Base-by-base conservation (phyloP, 2,888 invertebrate genomes). In the Apodemia zela region DNA sequence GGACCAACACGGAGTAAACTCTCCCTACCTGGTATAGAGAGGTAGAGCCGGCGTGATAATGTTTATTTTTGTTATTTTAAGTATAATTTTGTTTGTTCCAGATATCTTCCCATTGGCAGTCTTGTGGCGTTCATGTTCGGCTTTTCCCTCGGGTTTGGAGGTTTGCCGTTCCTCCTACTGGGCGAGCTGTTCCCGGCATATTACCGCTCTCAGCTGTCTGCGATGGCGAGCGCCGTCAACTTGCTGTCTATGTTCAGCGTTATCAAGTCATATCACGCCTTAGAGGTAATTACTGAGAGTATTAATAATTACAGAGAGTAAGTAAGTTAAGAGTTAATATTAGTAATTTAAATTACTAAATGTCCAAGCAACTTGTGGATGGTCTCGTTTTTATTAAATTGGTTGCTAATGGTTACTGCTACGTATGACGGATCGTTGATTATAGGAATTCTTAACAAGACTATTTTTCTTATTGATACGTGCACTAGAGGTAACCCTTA, bases 121-220 rank as follows among this genome's bases (percentile, higher is more conserved):
- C 78, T 94, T 45, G 87, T 94, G 35, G 79, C 93, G 51, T 94
- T 93, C 76, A 94, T 94, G 85, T 70, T 93, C 54, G 93, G 93
- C 0, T 94, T 93, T 81, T 93, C 94, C 0, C 77, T 94, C 0
- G 94, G 94, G 0, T 94, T 93, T 74, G 94, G 94, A 0, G 94
- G 94, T 1, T 85, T 94, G 13, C 94, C 94, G 1, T 94, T 94
- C 84, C 77, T 94, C 49, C 77, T 94, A 66, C 89, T 94, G 68
- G 92, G 94, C 0, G 94, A 94, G 78, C 75, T 94, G 71, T 92
- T 95, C 77, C 93, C 95, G 62, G 75, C 91, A 0, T 87, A 93
- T 60, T 87, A 93, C 73, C 84, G 93, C 63, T 92, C 93, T 17
- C 85, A 92, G 69, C 84, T 93, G 6, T 92, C 93, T 1, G 92